Percentiles rank a stretch among this genome's conserved stretches.
Conservation (phyloP, 2,113 vertebrate species). For the Probosciger aterrimus region DNA sequence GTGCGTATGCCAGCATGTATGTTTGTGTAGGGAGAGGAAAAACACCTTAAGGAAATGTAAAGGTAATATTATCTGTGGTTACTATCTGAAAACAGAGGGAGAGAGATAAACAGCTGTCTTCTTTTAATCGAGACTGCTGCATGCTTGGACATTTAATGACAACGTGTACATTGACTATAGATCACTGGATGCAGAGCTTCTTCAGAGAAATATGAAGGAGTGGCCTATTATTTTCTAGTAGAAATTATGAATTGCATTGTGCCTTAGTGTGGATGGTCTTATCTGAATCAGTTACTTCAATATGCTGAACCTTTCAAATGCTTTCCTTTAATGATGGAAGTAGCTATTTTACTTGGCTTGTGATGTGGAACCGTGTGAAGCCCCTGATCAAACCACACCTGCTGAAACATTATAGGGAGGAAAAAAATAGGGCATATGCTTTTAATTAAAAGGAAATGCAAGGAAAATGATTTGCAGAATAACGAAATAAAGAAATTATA, state of each 20-base stretch:
- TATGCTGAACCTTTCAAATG: neutral
- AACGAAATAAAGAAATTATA: neutral
- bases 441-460: constrained; percentile 3
- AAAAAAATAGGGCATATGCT: neutral
- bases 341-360: neutral
- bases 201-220: neutral
- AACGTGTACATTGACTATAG: neutral
- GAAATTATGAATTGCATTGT: neutral
- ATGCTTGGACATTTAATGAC: neutral
- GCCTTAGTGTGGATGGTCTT: neutral
- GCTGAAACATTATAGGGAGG: neutral
- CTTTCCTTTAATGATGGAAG: neutral
- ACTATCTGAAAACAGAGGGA: neutral
- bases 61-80: neutral
- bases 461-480: neutral
- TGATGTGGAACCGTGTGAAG: neutral
- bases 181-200: neutral
- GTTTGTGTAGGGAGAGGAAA: constrained; percentile 14
- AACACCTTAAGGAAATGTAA: constrained; percentile 33
- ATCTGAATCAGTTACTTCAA: neutral
- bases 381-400: neutral
- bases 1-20: neutral
- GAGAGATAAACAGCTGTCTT: neutral
- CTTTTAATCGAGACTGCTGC: neutral
- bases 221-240: neutral